A percentile compares a stretch with the other conserved stretches of the same genome.
Evolutionary conservation across 2,113 vertebrate genomes (phyloP).

Genomic region (rabbit (Oryctolagus cuniculus)): mOryCun1.1 NC_091444.1:63193501-63194000

Average conservation of each 20-base stretch:
- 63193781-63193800: not conserved
- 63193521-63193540: constrained; percentile 18
- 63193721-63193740: constrained; percentile 1
- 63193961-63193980: not conserved
- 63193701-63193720: constrained; percentile 61
- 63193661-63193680: not conserved
- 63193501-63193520: not conserved
- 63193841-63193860: not conserved
- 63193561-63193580: constrained; percentile 23
- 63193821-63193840: constrained; percentile 25
- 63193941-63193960: not conserved
- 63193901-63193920: not conserved
- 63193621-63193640: constrained; percentile 26
- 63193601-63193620: not conserved
- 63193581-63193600: constrained; percentile 19
- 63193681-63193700: not conserved
- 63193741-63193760: constrained; percentile 27
- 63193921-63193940: not conserved
- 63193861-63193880: not conserved
- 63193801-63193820: constrained; percentile 26
- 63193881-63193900: not conserved
- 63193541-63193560: constrained; percentile 5
- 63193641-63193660: not conserved
- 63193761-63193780: not conserved
- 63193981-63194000: not conserved